phyloP scores from a whole-genome alignment of 2,888 invertebrate species.

The Athripsodes cinereus region DNA sequence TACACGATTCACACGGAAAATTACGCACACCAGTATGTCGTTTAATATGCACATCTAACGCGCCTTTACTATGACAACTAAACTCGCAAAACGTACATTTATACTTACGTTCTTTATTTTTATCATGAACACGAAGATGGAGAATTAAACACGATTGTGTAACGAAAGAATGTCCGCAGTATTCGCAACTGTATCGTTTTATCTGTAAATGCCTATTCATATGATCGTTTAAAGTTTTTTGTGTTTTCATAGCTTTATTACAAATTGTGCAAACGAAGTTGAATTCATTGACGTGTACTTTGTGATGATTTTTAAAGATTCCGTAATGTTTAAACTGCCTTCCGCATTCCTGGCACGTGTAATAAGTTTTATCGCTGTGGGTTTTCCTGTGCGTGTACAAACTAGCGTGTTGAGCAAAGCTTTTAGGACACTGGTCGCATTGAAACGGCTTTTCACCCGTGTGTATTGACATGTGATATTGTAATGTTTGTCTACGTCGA shows the following conservation, averaged over 20 bases:
- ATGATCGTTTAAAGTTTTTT: slow-evolving; percentile 39
- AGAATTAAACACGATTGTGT: slow-evolving; percentile 42
- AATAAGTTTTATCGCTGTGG: slow-evolving; percentile 40
- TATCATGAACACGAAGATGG: slow-evolving; percentile 40
- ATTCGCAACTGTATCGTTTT: slow-evolving; percentile 44
- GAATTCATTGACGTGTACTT: slow-evolving; percentile 37
- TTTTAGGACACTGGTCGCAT: slow-evolving; percentile 42
- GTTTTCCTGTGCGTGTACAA: slow-evolving; percentile 42
- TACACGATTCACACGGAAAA: slow-evolving; percentile 40
- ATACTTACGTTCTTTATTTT: not conserved
- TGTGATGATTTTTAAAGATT: slow-evolving; percentile 40
- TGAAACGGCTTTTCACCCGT: slow-evolving; percentile 43
- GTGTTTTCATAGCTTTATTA: slow-evolving; percentile 41
- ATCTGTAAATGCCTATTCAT: slow-evolving; percentile 44
- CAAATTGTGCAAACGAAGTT: slow-evolving; percentile 40
- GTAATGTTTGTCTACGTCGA: slow-evolving; percentile 45
- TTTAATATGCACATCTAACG: slow-evolving; percentile 39
- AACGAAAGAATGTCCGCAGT: slow-evolving; percentile 45
- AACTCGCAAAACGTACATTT: slow-evolving; percentile 30
- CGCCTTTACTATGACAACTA: slow-evolving; percentile 38
- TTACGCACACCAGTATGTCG: slow-evolving; percentile 44
- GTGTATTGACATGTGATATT: slow-evolving; percentile 44
- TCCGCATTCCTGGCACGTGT: slow-evolving; percentile 42
- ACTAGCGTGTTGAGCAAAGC: slow-evolving; percentile 43
- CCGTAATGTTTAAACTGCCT: slow-evolving; percentile 47